A percentile compares a stretch with the other conserved stretches of the same genome.
Conservation (phyloP, 2,888 invertebrate species). For the Desoria tigrina region DNA sequence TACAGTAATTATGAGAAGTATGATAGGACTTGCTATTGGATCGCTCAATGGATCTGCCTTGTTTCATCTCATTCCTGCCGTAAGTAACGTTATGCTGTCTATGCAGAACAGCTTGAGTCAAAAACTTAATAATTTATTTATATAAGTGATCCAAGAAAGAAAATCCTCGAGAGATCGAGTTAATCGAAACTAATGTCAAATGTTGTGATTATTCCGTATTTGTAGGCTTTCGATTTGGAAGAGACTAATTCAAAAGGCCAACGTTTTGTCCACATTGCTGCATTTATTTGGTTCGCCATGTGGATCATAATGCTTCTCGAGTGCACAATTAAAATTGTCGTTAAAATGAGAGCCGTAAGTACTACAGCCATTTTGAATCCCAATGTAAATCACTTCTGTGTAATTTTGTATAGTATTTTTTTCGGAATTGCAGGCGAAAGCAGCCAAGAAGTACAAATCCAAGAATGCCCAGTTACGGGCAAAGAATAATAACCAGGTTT, state of each 20-base stretch:
- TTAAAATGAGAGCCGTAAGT: conserved; percentile 54
- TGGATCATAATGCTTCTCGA: conserved; percentile 64
- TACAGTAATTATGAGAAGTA: conserved; percentile 59
- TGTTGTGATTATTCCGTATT: not conserved
- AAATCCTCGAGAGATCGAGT: too few relatives aligned
- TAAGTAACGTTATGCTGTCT: conserved; percentile 36
- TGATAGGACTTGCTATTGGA: conserved; percentile 64
- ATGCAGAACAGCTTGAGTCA: not conserved
- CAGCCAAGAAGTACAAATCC: not conserved
- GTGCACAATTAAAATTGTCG: conserved; percentile 61
- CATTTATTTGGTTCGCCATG: conserved; percentile 61
- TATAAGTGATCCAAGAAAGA: too few relatives aligned
- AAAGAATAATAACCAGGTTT: too few relatives aligned
- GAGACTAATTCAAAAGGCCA: conserved; percentile 51
- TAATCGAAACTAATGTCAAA: too few relatives aligned
- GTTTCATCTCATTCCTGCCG: conserved; percentile 64
- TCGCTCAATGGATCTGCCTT: conserved; percentile 62
- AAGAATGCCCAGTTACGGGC: conserved; percentile 1
- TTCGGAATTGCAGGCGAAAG: not conserved
- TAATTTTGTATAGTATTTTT: not conserved
- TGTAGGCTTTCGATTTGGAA: conserved; percentile 56
- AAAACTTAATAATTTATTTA: too few relatives aligned
- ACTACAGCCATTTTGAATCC: too few relatives aligned
- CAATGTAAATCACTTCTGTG: not conserved
- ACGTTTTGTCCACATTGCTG: conserved; percentile 57